phyloP scores from a whole-genome alignment of 2,113 vertebrate genomes.

The Psephotus haematonotus region DNA sequence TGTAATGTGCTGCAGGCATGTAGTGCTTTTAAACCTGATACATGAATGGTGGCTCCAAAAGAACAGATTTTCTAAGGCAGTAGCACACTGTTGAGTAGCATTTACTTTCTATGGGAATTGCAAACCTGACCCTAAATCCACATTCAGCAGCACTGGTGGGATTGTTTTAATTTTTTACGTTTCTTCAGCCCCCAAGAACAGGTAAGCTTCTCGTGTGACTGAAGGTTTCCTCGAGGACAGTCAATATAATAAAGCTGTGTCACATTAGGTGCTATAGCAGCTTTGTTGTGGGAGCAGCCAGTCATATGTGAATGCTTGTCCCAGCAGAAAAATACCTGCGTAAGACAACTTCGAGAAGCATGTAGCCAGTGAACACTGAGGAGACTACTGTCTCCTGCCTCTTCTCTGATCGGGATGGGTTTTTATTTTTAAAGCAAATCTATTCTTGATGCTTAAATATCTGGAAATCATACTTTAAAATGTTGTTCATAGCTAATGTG shows the following conservation, averaged over 20 bases:
- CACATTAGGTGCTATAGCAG: background rate
- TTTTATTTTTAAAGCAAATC: background rate
- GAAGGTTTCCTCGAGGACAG: background rate
- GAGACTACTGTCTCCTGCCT: background rate
- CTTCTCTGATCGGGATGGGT: background rate
- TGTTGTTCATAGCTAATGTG: background rate
- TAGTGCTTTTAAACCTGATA: background rate
- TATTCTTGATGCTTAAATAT: background rate
- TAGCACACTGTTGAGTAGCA: background rate
- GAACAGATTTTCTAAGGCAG: background rate
- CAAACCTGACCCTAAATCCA: background rate
- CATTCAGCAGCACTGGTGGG: background rate
- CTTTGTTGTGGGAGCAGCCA: background rate
- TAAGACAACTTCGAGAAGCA: background rate
- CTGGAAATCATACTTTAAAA: background rate
- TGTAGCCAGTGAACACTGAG: background rate
- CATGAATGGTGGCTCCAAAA: background rate
- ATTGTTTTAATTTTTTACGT: background rate
- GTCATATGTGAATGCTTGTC: background rate
- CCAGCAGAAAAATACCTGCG: background rate
- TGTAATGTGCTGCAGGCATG: background rate
- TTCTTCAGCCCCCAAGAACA: background rate
- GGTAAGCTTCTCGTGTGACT: background rate
- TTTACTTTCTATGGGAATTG: background rate
- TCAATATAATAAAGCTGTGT: background rate